These are phyloP conservation scores for Cydia pomonella DNA, from an alignment of 1,140 invertebrate genomes.

Conservation along the genomic window DNA sequence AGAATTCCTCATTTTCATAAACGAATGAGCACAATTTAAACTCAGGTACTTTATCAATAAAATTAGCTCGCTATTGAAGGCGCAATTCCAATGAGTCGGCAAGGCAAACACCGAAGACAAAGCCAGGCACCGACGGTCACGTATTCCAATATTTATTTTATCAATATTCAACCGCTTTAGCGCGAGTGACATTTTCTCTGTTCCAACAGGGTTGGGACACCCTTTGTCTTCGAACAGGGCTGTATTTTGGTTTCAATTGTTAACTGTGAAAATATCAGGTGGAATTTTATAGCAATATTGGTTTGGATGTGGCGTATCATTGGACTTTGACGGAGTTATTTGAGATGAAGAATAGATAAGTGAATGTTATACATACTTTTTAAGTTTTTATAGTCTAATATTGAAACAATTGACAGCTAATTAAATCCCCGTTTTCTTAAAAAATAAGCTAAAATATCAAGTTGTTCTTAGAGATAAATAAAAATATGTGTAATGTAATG, in stretches of 20 bases:
- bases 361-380: too few species aligned
- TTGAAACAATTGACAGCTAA: too few species aligned
- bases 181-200: conserved; percentile 44
- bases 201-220: conserved; percentile 18
- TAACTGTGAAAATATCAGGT: conserved; percentile 14
- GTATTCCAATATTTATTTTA: conserved; percentile 73
- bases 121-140: conserved; percentile 58
- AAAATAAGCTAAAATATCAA: too few species aligned
- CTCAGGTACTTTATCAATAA: conserved; percentile 36
- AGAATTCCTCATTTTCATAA: conserved; percentile 23
- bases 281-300: neutral
- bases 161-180: conserved; percentile 67
- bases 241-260: conserved; percentile 32
- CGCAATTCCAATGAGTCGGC: conserved; percentile 46
- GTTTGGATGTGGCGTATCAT: neutral
- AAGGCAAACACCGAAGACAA: conserved; percentile 50
- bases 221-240: conserved; percentile 15
- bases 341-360: too few species aligned
- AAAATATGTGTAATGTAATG: too few species aligned
- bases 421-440: too few species aligned
- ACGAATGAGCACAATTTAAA: conserved; percentile 30
- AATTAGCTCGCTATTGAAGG: conserved; percentile 38
- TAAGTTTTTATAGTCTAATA: too few species aligned
- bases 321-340: neutral
- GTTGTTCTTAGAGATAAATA: too few species aligned